These are phyloP conservation scores for Mesorhabditis belari DNA, from an alignment of 2,888 invertebrate genomes.

Conservation along the genomic window DNA sequence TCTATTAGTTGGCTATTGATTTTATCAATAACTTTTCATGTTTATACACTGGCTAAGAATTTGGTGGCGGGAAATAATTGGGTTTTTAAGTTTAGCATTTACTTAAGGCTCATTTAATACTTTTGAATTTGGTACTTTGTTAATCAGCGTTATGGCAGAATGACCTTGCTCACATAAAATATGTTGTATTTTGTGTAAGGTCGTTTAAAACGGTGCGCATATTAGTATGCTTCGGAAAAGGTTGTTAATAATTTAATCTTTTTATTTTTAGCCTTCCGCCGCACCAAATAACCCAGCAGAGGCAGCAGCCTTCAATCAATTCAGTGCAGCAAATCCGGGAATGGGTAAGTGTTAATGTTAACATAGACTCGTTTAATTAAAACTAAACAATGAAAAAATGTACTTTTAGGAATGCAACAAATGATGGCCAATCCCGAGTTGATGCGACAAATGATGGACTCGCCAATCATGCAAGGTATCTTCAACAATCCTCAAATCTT, in stretches of 20 bases:
- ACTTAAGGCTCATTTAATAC: too few species aligned
- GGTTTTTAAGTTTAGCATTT: too few species aligned
- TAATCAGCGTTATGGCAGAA: too few species aligned
- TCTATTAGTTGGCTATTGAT: too few species aligned
- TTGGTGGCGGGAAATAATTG: too few species aligned
- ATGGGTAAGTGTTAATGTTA: neutral
- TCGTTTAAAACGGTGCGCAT: neutral
- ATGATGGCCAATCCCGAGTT: conserved; percentile 61
- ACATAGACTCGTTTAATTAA: neutral
- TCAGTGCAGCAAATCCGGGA: neutral
- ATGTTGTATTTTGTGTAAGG: too few species aligned
- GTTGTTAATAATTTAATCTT: neutral
- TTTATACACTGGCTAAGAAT: too few species aligned
- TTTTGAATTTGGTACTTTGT: too few species aligned
- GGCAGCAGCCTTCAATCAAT: neutral
- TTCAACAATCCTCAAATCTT: conserved; percentile 86
- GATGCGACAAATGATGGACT: conserved; percentile 73
- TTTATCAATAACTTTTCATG: too few species aligned
- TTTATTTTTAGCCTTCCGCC: neutral
- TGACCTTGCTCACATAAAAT: too few species aligned
- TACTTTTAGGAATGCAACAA: conserved; percentile 64
- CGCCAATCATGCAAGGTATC: conserved; percentile 83
- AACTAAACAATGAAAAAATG: neutral
- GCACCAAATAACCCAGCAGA: neutral
- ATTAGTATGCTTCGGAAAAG: conserved; percentile 4